These are phyloP conservation scores for Cantharis nigra DNA, from an alignment of 2,888 invertebrate species.

Conservation along the genomic window DNA sequence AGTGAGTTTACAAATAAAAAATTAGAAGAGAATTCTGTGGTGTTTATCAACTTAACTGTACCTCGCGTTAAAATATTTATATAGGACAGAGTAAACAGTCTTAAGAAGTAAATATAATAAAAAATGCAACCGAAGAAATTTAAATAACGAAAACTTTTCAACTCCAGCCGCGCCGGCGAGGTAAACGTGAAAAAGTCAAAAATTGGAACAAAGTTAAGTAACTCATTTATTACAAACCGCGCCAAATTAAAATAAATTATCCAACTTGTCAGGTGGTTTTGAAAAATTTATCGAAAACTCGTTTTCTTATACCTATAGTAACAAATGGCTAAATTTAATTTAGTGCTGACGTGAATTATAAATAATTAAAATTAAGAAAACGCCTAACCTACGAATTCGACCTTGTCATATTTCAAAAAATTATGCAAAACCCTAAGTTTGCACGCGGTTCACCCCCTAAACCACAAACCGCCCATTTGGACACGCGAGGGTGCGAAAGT, in stretches of 20 bases:
- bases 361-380: not conserved
- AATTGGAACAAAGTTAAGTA: constrained; percentile 2
- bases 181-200: not conserved
- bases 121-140: not conserved
- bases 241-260: not conserved
- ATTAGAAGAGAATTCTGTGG: not conserved
- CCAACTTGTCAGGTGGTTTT: not conserved
- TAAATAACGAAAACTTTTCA: not conserved
- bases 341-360: not conserved
- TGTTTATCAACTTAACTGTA: not conserved
- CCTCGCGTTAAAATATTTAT: not conserved
- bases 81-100: not conserved
- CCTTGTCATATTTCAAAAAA: not conserved
- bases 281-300: not conserved
- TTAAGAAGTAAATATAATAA: not conserved
- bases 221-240: not conserved
- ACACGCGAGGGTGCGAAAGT: constrained; percentile 11
- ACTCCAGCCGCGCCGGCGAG: not conserved
- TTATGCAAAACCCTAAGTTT: not conserved
- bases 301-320: not conserved
- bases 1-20: not conserved
- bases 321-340: not conserved
- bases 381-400: not conserved
- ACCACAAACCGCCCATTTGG: constrained; percentile 18
- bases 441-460: not conserved